phyloP scores from a whole-genome alignment of 2,113 vertebrate species.

The Sapayoa aenigma region DNA sequence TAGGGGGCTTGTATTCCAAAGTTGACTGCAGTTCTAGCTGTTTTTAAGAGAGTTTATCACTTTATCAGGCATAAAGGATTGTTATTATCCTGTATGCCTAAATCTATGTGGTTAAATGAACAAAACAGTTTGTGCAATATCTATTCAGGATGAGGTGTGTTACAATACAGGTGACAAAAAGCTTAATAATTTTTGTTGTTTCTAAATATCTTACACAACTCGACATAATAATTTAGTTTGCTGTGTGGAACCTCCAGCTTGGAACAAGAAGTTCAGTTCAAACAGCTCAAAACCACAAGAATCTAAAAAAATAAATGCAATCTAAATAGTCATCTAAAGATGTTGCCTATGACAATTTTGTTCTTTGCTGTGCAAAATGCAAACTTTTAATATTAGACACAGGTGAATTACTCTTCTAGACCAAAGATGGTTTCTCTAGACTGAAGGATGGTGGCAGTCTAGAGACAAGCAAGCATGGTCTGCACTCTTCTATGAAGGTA shows the following conservation, averaged over 20 bases:
- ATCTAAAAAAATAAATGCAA: neutral
- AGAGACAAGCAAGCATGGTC: neutral
- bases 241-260: neutral
- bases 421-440: neutral
- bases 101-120: neutral
- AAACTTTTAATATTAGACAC: neutral
- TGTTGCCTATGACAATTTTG: neutral
- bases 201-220: neutral
- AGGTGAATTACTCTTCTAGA: neutral
- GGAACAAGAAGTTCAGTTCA: neutral
- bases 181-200: neutral
- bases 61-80: constrained; percentile 27
- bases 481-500: neutral
- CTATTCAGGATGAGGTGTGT: neutral
- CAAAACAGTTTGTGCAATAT: neutral
- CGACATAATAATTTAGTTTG: neutral
- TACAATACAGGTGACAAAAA: neutral
- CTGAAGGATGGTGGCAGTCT: neutral
- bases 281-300: neutral
- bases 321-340: neutral
- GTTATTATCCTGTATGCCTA: neutral
- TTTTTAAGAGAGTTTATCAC: constrained; percentile 41
- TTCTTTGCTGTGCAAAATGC: neutral
- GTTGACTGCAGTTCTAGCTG: neutral
- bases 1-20: constrained; percentile 30